Evolutionary conservation across 1,140 invertebrate genomes (phyloP), one percentile per base, ranked within the genome.

Genomic region (Gryon sp.): DNA sequence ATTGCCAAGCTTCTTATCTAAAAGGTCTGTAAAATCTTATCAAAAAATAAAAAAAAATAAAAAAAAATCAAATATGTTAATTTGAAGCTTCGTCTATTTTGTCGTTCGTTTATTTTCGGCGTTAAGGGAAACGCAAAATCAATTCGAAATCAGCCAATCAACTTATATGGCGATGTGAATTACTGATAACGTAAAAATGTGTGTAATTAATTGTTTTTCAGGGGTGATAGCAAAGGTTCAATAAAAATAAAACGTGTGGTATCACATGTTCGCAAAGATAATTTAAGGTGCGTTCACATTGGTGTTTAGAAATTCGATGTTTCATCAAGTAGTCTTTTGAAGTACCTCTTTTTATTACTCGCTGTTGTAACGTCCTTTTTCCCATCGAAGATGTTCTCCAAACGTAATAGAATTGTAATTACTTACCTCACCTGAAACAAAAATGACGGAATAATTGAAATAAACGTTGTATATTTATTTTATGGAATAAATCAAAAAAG

Each of bases 201-300:
- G 20, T 66, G 62, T 75, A 59, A 74, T 75, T 66, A 66, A 75
- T 75, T 75, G 14, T 75, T 75, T 75, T 75, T 75, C 70, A 75
- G 72, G 72, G 55, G 62, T 68, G 72, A 66, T 75, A 75, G 53
- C 62, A 75, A 75, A 60, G 55, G 72, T 62, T 74, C 70, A 38
- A 60, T 74, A 74, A 74, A 74, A 74, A 66, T 74, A 52, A 74
- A 74, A 74, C 70, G 70, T 41, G 62, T 66, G 62, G 60, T 74
- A 36, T 66, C 70, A 45, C 60, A 66, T 60, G 53, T 66, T 20
- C 70, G 60, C 60, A 74, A 74, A 74, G 53, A 74, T 60, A 75
- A 75, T 75, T 66, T 75, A 68, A 75, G 72, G 72, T 75, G 72
- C 62, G 72, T 75, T 68, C 12, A 66, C 34, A 28, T 66, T 68